Evolutionary conservation across 2,113 vertebrate species (phyloP), one percentile per base, ranked within the genome.

Genomic region (Stercorarius parasiticus): DNA sequence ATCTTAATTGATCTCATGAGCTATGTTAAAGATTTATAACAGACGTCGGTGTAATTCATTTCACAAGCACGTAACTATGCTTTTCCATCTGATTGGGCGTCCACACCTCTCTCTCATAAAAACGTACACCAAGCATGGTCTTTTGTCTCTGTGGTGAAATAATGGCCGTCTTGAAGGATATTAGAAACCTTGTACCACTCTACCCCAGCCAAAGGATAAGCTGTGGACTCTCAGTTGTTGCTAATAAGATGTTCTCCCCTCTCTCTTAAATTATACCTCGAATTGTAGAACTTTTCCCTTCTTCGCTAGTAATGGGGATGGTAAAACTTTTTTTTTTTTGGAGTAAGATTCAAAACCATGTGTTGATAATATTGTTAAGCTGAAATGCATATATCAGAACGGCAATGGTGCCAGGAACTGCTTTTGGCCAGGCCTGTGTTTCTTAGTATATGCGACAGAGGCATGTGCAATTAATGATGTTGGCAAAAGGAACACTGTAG

Each of bases 1-100:
- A 89, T 98, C 98, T 98, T 98, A 98, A 98, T 98, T 98, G 98
- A 98, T 98, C 98, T 98, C 98, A 87, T 97, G 98, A 98, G 98
- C 97, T 98, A 96, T 80, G 98, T 97, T 98, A 98, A 98, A 97
- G 98, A 98, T 98, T 98, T 98, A 98, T 95, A 98, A 90, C 97
- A 97, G 97, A 81, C 96, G 69, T 95, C 76, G 27, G 92, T 53
- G 92, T 93, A 95, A 97, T 98, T 98, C 93, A 95, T 97, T 97
- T 97, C 90, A 59, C 65, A 82, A 77, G 95, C 90, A 93, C 61
- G 61, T 70, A 87, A 69, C 65, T 36, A 17, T 29, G 67, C 86
- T 53, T 97, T 95, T 95, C 79, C 26, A 6, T 74, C 95, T 81
- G 84, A 97, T 95, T 96, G 97, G 95, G 52, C 1, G 7, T 67